phyloP scores from a whole-genome alignment of 2,888 invertebrate genomes.

The Lacanobia oleracea region DNA sequence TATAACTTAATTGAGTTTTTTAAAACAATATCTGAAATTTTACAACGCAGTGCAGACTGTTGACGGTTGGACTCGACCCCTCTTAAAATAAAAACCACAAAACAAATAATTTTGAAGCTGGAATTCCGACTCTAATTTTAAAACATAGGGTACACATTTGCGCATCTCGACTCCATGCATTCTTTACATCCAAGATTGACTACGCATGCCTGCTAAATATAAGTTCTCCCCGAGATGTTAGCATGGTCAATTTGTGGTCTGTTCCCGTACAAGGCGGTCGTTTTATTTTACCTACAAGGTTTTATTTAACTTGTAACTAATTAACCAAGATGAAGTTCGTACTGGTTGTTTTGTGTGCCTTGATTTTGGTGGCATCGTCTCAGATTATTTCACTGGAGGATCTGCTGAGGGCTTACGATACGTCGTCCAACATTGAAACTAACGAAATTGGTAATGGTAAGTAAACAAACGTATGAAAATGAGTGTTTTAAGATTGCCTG shows the following conservation, averaged over 20 bases:
- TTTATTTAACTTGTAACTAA: background rate
- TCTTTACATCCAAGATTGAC: no score
- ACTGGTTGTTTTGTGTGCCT: slow-evolving; percentile 38
- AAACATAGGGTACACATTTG: no score
- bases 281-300: background rate
- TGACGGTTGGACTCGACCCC: no score
- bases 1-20: no score
- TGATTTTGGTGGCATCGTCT: slow-evolving; percentile 34
- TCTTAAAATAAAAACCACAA: no score
- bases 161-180: no score
- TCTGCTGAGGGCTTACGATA: slow-evolving; percentile 33
- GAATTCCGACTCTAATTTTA: no score
- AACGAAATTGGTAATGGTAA: slow-evolving; percentile 43
- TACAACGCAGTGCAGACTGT: no score
- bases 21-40: no score
- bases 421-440: slow-evolving; percentile 2
- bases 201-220: slow-evolving; percentile 5
- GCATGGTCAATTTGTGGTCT: slow-evolving; percentile 27
- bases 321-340: slow-evolving; percentile 44
- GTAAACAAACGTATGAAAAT: background rate
- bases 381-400: slow-evolving; percentile 35
- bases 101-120: no score
- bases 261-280: slow-evolving; percentile 32
- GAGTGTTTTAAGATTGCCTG: background rate
- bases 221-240: background rate